These are phyloP conservation scores for Colius striatus DNA, from an alignment of 2,113 vertebrate genomes.

Conservation along the genomic window DNA sequence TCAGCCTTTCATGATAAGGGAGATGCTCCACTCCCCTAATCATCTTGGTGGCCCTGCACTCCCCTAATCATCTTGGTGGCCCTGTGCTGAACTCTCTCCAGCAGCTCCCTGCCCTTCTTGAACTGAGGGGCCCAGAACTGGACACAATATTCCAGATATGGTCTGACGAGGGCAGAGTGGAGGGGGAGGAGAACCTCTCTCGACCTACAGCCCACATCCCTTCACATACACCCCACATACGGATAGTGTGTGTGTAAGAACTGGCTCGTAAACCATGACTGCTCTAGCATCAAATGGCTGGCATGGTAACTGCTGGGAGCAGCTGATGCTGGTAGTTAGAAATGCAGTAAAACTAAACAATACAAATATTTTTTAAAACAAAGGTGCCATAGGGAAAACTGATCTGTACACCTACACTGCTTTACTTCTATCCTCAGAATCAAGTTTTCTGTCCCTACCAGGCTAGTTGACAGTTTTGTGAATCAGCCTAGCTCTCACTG, in stretches of 20 bases:
- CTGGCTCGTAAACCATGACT: neutral
- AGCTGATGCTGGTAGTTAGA: neutral
- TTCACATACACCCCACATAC: neutral
- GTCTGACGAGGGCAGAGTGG: too few relatives aligned
- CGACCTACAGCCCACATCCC: too few relatives aligned
- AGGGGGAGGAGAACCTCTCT: too few relatives aligned
- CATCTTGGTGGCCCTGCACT: too few relatives aligned
- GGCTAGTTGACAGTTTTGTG: constrained; percentile 26
- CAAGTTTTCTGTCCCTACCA: neutral
- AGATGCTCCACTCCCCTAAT: too few relatives aligned
- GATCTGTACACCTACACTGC: neutral
- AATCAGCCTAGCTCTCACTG: constrained; percentile 20
- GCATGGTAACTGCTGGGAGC: neutral
- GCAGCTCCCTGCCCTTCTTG: too few relatives aligned
- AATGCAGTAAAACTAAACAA: neutral
- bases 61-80: too few relatives aligned
- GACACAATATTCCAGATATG: too few relatives aligned
- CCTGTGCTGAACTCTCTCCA: too few relatives aligned
- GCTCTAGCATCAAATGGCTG: neutral
- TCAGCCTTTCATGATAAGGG: too few relatives aligned
- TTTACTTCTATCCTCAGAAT: constrained; percentile 20
- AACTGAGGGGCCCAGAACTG: too few relatives aligned
- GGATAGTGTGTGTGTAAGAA: fast-evolving
- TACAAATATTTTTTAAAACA: neutral
- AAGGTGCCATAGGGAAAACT: neutral